Evolutionary conservation across 2,888 invertebrate species (phyloP), one percentile per base, ranked within the genome.

Genomic region (Tiphia femorata): DNA sequence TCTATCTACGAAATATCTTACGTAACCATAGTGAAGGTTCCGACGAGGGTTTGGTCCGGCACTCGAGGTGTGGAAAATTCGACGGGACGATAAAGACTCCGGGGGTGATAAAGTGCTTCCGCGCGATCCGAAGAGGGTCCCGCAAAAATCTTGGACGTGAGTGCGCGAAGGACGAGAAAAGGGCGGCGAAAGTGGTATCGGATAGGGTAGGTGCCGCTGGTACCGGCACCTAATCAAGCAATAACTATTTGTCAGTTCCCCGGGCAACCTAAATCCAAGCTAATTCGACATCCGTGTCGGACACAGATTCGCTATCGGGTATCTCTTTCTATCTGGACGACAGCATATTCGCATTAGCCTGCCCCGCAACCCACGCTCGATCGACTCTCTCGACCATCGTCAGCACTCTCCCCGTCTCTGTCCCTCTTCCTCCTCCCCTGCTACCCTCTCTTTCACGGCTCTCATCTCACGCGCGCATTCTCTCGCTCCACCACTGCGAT

Each of bases 271-370:
- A 82, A 82, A 83, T 82, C 81, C 82, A 79, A 80, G 83, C 83
- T 83, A 83, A 83, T 83, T 83, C 82, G 82, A 83, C 82, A 83
- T 82, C 83, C 82, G 78, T 83, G 83, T 83, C 81, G 82, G 77
- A 83, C 83, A 82, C 82, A 81, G 82, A 83, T 83, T 83, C 78
- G 77, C 82, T 83, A 83, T 83, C 83, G 77, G 76, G 72, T 82
- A 82, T 83, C 83, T 83, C 82, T 83, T 82, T 83, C 83, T 83
- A 83, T 83, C 82, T 79, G 82, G 78, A 79, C 81, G 78, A 83
- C 83, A 83, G 81, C 83, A 81, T 81, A 83, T 83, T 82, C 82
- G 82, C 83, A 83, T 83, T 83, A 83, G 82, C 81, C 79, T 73
- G 80, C 77, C 77, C 81, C 77, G 75, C 82, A 79, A 76, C 81